These are phyloP conservation scores for Ditylenchus dipsaci DNA, from an alignment of 1,140 invertebrate species.

Conservation along the genomic window DNA sequence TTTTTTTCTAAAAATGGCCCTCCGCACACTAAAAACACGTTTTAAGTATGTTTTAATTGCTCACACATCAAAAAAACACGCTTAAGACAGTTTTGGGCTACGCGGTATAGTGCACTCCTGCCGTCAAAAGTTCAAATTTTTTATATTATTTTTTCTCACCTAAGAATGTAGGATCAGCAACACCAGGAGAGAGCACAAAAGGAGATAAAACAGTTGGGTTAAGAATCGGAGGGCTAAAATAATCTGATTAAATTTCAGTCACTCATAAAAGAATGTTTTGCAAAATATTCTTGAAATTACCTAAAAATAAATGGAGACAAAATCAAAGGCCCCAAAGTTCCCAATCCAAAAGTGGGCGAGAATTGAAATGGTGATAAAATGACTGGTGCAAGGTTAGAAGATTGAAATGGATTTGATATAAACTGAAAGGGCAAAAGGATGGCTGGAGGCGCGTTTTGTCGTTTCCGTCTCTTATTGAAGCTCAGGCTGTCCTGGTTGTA, in stretches of 20 bases:
- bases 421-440: neutral
- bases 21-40: no score
- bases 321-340: neutral
- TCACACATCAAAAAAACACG: no score
- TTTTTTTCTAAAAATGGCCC: no score
- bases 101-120: no score
- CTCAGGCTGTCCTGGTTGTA: neutral
- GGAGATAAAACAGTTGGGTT: conserved; percentile 21
- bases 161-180: conserved; percentile 26
- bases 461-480: neutral
- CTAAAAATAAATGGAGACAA: conserved; percentile 19
- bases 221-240: conserved; percentile 22
- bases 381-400: neutral
- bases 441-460: no score
- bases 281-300: neutral
- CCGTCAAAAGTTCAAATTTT: no score
- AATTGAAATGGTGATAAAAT: neutral
- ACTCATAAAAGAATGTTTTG: neutral
- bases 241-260: no score
- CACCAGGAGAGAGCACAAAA: conserved; percentile 16
- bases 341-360: neutral
- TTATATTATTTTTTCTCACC: no score
- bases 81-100: no score
- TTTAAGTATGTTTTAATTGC: no score
- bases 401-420: neutral